phyloP scores from a whole-genome alignment of 2,113 vertebrate genomes.

The Corythornis madagascariensis region DNA sequence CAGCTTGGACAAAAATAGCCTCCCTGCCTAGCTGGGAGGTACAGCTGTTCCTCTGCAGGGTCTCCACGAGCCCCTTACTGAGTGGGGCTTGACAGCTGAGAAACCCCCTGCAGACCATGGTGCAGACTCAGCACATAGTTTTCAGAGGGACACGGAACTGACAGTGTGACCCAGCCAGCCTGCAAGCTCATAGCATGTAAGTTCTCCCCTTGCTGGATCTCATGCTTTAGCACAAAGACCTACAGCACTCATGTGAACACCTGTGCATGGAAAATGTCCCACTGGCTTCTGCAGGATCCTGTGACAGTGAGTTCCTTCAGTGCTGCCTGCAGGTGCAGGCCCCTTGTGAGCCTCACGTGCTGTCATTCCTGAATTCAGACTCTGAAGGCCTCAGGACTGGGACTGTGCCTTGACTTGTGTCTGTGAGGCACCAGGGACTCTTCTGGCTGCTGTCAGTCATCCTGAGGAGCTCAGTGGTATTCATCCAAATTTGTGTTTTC shows the following conservation, averaged over 20 bases:
- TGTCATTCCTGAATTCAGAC: background rate
- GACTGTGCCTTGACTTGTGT: conserved; percentile 37
- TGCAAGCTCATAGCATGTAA: background rate
- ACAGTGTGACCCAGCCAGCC: background rate
- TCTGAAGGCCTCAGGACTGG: conserved; percentile 10
- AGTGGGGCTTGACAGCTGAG: background rate
- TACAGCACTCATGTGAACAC: background rate
- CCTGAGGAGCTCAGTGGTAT: background rate
- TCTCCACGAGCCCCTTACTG: background rate
- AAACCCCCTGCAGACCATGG: background rate
- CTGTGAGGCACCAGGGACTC: background rate
- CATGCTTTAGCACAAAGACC: background rate
- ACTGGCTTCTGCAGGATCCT: background rate
- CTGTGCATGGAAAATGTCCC: background rate
- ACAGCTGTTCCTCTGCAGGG: background rate
- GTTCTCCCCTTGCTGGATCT: background rate
- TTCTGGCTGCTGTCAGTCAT: background rate
- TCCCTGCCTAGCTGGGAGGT: background rate
- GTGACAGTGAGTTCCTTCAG: background rate
- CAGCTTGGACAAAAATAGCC: background rate
- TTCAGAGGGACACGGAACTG: background rate
- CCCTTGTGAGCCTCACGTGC: background rate
- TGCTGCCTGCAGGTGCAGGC: background rate
- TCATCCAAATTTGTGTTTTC: background rate
- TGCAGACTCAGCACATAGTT: background rate